Base-by-base conservation (phyloP, 2,797 vertebrate species). In the Chaunax sp. region DNA sequence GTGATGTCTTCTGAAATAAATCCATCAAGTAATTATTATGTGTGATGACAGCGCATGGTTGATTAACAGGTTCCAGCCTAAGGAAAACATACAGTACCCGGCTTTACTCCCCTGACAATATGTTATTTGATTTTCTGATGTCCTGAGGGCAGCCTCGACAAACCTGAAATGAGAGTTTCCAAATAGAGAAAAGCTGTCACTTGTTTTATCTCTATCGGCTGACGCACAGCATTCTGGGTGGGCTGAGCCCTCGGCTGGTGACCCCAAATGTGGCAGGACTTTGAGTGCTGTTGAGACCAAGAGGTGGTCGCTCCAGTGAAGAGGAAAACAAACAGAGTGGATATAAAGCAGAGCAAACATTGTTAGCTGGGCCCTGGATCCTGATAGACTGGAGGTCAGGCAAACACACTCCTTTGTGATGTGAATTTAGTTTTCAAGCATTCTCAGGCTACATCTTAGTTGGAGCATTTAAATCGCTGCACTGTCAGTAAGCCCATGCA, bases 291-390 rank as follows among this genome's bases (percentile, higher is more conserved):
- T 72, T 47, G 58, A 63, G 72, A 75, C 77, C 66, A 40, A 86
- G 81, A 69, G 72, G 77, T 81, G 77, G 78, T 77, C 55, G 72
- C 85, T 90, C 80, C 84, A 90, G 66, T 84, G 85, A 86, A 89
- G 84, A 78, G 77, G 77, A 92, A 90, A 90, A 82, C 89, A 93
- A 94, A 94, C 92, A 92, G 51, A 76, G 77, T 70, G 80, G 66
- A 76, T 78, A 73, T 83, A 84, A 90, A 88, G 87, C 81, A 90
- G 85, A 85, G 87, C 83, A 94, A 94, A 93, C 85, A 91, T 64
- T 86, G 88, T 88, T 84, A 89, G 82, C 57, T 67, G 75, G 80
- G 73, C 63, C 81, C 75, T 22, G 49, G 75, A 62, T 65, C 72
- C 55, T 69, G 85, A 88, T 68, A 75, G 82, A 86, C 64, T 72